Evolutionary conservation across 2,888 invertebrate genomes (phyloP), one percentile per base, ranked within the genome.

Genomic region (Hypolimnas misippus): DNA sequence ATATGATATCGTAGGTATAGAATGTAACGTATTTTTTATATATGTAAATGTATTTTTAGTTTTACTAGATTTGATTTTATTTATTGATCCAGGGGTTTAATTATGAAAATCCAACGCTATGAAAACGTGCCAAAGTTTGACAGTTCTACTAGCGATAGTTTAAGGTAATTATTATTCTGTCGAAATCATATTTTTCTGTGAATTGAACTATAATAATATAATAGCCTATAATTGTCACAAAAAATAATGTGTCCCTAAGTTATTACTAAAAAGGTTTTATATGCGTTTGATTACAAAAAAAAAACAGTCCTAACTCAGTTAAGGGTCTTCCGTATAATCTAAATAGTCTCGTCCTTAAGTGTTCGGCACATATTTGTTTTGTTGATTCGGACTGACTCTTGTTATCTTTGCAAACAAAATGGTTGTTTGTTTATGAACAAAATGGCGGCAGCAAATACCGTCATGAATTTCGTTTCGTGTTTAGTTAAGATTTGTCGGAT

Each of bases 391-490:
- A 82, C 85, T 78, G 82, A 82, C 81, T 83, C 68, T 70, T 86
- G 88, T 89, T 89, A 86, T 89, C 89, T 81, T 79, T 84, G 81
- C 84, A 87, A 89, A 88, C 85, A 88, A 74, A 74, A 76, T 75
- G 76, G 72, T 72, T 76, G 76, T 77, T 80, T 82, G 76, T 79
- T 77, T 74, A 73, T 69, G 74, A 49, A 73, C 71, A 73, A 76
- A 77, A 77, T 76, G 72, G 72, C 69, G 69, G 67, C 65, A 53
- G 69, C 66, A 72, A 72, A 70, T 62, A 71, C 57, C 64, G 49
- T 53, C 66, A 67, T 62, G 70, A 61, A 67, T 70, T 66, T 66
- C 51, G 52, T n/a, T 66, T 65, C 54, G 49, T 73, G 70, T 73
- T 74, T 73, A 63, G 65, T 65, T 71, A 69, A 73, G 72, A 74